These are phyloP conservation scores for Peromyscus polionotus DNA, from an alignment of 2,113 vertebrate species.

Conservation along the genomic window DNA sequence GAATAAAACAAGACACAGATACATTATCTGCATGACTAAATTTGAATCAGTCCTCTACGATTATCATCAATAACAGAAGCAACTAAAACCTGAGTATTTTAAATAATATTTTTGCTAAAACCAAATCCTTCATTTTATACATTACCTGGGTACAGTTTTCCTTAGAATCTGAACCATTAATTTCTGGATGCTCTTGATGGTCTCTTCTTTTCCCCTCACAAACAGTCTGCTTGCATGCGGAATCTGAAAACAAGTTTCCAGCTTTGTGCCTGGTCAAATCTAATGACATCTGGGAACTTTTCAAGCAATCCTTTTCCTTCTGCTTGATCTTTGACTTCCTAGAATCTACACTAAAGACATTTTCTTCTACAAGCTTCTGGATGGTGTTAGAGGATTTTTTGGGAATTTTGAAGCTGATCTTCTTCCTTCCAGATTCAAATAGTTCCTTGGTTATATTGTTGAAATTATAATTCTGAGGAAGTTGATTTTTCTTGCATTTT, in stretches of 20 bases:
- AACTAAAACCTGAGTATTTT: conserved; percentile 18
- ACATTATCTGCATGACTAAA: conserved; percentile 1
- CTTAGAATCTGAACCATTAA: conserved; percentile 29
- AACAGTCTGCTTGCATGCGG: neutral
- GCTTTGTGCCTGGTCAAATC: conserved; percentile 62
- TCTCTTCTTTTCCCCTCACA: neutral
- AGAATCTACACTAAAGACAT: conserved; percentile 22
- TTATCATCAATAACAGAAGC: neutral
- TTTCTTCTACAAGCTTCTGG: neutral
- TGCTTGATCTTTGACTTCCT: conserved; percentile 24
- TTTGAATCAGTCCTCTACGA: neutral
- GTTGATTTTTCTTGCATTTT: conserved; percentile 68
- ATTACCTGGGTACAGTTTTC: conserved; percentile 64
- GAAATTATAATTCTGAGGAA: conserved; percentile 47
- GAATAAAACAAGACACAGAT: conserved; percentile 17
- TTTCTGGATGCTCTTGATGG: neutral
- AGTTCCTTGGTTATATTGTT: conserved; percentile 62
- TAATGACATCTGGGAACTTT: conserved; percentile 3
- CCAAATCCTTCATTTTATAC: neutral
- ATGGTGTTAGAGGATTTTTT: conserved; percentile 54
- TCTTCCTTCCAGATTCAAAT: conserved; percentile 43
- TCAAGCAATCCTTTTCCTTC: conserved; percentile 66
- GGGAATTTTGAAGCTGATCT: conserved; percentile 77
- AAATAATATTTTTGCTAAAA: neutral
- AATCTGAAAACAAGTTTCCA: conserved; percentile 29